These are phyloP conservation scores for Tangachromis dhanisi DNA, from an alignment of 2,113 vertebrate genomes.

Conservation along the genomic window DNA sequence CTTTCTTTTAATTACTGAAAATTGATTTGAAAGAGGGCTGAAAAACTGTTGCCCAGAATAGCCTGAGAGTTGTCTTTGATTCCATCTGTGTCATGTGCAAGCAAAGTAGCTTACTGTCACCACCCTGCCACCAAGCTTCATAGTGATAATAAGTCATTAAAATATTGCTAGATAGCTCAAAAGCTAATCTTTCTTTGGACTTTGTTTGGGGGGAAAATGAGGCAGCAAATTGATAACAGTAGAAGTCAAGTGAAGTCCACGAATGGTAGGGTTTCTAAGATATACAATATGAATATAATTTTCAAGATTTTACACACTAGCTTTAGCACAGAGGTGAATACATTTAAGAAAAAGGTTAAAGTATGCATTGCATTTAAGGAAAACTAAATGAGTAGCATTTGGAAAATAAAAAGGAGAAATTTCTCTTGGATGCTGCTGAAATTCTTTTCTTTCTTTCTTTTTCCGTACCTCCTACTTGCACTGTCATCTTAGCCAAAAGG, in stretches of 20 bases:
- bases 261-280: not conserved
- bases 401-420: constrained; percentile 3
- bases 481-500: not conserved
- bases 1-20: not conserved
- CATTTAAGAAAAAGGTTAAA: constrained; percentile 1
- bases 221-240: not conserved
- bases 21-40: not conserved
- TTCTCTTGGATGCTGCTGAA: not conserved
- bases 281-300: not conserved
- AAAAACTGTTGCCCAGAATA: not conserved
- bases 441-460: not conserved
- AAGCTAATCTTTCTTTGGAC: constrained; percentile 20
- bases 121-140: not conserved
- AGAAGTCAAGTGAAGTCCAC: not conserved
- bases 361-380: not conserved
- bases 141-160: constrained; percentile 20
- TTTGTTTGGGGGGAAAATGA: not conserved
- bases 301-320: not conserved
- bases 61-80: not conserved
- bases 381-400: not conserved
- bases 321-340: not conserved
- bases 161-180: constrained; percentile 10
- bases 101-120: constrained; percentile 32
- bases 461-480: not conserved
- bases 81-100: constrained; percentile 11